A percentile compares a stretch with the other conserved stretches of the same genome.
Evolutionary conservation across 2,888 invertebrate genomes (phyloP).

Genomic region (Lottia gigantea): DNA sequence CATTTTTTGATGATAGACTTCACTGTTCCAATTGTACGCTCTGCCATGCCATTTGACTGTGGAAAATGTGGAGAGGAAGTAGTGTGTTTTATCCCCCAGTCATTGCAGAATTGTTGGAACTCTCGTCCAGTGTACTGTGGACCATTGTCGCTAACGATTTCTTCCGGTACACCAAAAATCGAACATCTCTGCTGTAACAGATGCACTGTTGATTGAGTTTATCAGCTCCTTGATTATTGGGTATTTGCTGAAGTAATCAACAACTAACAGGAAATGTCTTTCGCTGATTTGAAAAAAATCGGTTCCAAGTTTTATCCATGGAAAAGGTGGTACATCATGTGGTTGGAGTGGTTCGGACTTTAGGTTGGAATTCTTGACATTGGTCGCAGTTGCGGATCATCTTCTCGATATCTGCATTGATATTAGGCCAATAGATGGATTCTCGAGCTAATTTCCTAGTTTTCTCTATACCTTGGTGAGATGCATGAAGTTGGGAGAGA

Average conservation of each 20-base stretch:
- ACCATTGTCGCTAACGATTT: slow-evolving; percentile 8
- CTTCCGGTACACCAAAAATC: slow-evolving; percentile 14
- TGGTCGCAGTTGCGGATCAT: slow-evolving; percentile 2
- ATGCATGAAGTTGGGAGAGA: slow-evolving; percentile 22
- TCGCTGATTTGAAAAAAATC: slow-evolving; percentile 25
- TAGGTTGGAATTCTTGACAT: slow-evolving; percentile 20
- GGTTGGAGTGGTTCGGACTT: slow-evolving; percentile 15
- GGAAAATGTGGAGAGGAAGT: slow-evolving; percentile 15
- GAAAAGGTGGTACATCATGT: slow-evolving; percentile 19
- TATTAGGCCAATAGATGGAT: too few relatives aligned
- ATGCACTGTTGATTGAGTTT: slow-evolving; percentile 9
- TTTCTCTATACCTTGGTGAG: slow-evolving; percentile 25
- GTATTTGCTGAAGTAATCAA: slow-evolving; percentile 22
- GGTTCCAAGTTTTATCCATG: slow-evolving; percentile 27
- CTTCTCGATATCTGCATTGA: slow-evolving; percentile 27
- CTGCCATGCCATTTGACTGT: slow-evolving; percentile 5
- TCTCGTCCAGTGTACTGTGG: slow-evolving; percentile 3
- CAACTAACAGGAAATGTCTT: slow-evolving; percentile 16
- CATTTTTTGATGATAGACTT: too few relatives aligned
- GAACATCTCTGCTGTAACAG: slow-evolving; percentile 10
- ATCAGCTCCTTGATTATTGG: slow-evolving; percentile 11
- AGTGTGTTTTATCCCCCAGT: slow-evolving; percentile 3
- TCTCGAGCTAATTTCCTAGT: slow-evolving; percentile 21
- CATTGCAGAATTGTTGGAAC: slow-evolving; percentile 7
- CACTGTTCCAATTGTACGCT: slow-evolving; percentile 14